Evolutionary conservation across 2,888 invertebrate genomes (phyloP).

Genomic region (Diachrysia chrysitis): DNA sequence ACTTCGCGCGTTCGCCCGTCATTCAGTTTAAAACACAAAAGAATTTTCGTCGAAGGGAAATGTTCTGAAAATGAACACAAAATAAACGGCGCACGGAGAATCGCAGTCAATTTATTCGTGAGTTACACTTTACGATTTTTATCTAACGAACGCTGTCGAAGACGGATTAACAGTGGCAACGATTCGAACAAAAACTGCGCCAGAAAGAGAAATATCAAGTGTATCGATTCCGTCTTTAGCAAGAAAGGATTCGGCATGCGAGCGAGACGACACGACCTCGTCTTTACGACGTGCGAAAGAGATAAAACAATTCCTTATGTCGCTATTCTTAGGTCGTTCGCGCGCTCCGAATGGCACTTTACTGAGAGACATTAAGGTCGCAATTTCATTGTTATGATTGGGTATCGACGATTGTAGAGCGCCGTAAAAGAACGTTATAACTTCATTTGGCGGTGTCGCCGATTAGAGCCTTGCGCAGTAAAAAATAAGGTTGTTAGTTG

Average conservation of each 20-base stretch:
- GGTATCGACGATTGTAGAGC: constrained; percentile 82
- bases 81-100: constrained; percentile 78
- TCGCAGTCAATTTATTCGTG: constrained; percentile 81
- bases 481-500: constrained; percentile 82
- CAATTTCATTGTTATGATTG: constrained; percentile 86
- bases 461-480: constrained; percentile 74
- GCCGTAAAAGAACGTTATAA: constrained; percentile 86
- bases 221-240: constrained; percentile 84
- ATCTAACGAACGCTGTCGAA: constrained; percentile 84
- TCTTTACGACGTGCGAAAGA: constrained; percentile 88
- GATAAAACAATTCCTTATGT: constrained; percentile 89
- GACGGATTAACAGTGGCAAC: constrained; percentile 85
- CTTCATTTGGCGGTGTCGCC: constrained; percentile 79
- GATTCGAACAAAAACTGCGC: constrained; percentile 80
- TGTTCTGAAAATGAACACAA: constrained; percentile 75
- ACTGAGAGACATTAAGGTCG: constrained; percentile 83
- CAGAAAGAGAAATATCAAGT: constrained; percentile 84
- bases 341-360: constrained; percentile 85
- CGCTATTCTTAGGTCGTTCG: constrained; percentile 87
- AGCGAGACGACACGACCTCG: constrained; percentile 80
- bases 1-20: constrained; percentile 51
- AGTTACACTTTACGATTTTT: constrained; percentile 82
- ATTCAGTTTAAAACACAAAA: constrained; percentile 61
- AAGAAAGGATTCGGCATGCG: constrained; percentile 78
- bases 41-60: constrained; percentile 65